Conservation (phyloP, 2,888 invertebrate species). For the Elmis aenea region DNA sequence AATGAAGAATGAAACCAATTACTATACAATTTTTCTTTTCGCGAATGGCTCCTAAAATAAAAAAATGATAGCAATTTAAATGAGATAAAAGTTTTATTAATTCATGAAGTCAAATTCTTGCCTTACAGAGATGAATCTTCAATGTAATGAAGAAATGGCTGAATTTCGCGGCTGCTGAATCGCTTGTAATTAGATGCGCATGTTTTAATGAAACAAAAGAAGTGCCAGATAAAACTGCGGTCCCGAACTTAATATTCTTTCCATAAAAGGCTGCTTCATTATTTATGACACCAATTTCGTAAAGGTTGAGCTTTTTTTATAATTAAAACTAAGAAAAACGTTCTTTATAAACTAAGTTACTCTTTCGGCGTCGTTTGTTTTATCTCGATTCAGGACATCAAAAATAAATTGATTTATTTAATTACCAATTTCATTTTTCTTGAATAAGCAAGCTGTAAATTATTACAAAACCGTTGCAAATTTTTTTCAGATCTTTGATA, state of each 20-base stretch:
- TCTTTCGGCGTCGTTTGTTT: too few relatives aligned
- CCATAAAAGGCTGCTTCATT: conserved; percentile 19
- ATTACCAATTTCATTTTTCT: too few relatives aligned
- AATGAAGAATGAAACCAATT: too few relatives aligned
- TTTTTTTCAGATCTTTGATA: too few relatives aligned
- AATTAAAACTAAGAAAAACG: conserved; percentile 19
- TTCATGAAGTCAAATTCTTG: conserved; percentile 19
- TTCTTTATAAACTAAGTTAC: too few relatives aligned
- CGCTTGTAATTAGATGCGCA: conserved; percentile 23
- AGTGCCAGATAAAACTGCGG: conserved; percentile 17
- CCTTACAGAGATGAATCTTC: conserved; percentile 19
- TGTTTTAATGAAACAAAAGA: conserved; percentile 24
- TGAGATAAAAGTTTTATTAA: conserved; percentile 21
- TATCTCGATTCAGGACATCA: too few relatives aligned
- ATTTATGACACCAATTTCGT: conserved; percentile 21
- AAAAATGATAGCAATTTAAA: conserved; percentile 21
- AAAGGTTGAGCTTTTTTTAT: conserved; percentile 15
- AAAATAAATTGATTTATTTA: too few relatives aligned
- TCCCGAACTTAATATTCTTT: conserved; percentile 22
- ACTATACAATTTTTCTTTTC: too few relatives aligned
- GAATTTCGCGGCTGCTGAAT: conserved; percentile 17
- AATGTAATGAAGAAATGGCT: conserved; percentile 18
- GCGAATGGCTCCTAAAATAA: too few relatives aligned
- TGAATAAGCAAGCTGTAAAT: too few relatives aligned
- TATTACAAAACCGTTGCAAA: too few relatives aligned